A percentile compares a stretch with the other conserved stretches of the same genome.
phyloP scores from a whole-genome alignment of 2,113 vertebrate genomes.

The Cavia porcellus region DNA sequence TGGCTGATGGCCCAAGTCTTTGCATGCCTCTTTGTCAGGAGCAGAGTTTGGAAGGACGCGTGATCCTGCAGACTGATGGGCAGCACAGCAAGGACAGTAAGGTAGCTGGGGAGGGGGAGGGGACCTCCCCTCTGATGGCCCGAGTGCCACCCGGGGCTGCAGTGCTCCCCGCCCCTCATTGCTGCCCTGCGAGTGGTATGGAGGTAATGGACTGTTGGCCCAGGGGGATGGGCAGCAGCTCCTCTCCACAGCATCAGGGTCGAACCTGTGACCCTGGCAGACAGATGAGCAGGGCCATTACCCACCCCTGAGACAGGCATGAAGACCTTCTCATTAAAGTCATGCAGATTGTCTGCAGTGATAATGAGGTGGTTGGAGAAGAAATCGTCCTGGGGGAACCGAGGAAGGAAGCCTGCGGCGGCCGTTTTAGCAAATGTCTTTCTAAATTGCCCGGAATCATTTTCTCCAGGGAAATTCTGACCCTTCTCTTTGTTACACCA shows the following conservation, averaged over 20 bases:
- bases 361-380: conserved; percentile 79
- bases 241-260: background rate
- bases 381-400: conserved; percentile 65
- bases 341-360: conserved; percentile 76
- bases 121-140: accelerated
- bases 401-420: background rate
- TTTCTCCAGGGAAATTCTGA: conserved; percentile 62
- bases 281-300: background rate
- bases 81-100: background rate
- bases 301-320: conserved; percentile 37
- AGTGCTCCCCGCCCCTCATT: conserved; percentile 25
- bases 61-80: too few relatives aligned
- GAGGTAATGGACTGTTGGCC: conserved; percentile 71
- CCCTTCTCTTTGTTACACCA: conserved; percentile 48
- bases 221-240: conserved; percentile 52
- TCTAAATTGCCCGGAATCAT: conserved; percentile 74
- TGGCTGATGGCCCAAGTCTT: background rate
- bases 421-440: conserved; percentile 60
- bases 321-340: conserved; percentile 78
- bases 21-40: background rate
- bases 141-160: background rate
- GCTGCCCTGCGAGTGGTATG: conserved; percentile 10
- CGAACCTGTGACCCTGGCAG: conserved; percentile 67
- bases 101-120: background rate
- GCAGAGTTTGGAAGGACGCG: background rate